Conservation (phyloP, 2,888 invertebrate species). For the Tuta absoluta region DNA sequence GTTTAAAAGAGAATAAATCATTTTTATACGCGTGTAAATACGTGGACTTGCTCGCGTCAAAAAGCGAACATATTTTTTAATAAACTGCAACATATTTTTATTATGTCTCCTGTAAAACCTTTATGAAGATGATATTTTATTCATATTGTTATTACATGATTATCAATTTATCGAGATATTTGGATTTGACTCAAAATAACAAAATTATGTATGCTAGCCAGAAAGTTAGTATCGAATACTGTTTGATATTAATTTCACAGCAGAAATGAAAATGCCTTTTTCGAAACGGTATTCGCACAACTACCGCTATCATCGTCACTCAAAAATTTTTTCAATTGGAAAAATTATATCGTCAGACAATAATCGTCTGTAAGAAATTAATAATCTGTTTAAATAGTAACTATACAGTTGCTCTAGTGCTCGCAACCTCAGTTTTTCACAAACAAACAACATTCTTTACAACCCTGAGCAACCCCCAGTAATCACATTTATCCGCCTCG, state of each 20-base stretch:
- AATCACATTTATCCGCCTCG: conserved; percentile 46
- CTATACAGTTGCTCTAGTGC: neutral
- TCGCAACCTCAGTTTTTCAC: conserved; percentile 38
- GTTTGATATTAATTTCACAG: neutral
- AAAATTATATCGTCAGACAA: no score
- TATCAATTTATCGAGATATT: neutral
- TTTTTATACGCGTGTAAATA: neutral
- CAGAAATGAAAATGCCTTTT: neutral
- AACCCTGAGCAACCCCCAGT: neutral
- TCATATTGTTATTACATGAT: neutral
- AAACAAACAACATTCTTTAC: conserved; percentile 16
- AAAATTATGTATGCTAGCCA: neutral
- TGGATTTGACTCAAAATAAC: neutral
- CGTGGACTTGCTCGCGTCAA: neutral
- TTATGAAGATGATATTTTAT: neutral
- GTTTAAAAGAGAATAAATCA: neutral
- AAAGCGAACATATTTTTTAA: neutral
- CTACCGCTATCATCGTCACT: no score
- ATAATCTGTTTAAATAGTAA: no score
- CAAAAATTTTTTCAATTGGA: no score
- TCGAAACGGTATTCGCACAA: neutral
- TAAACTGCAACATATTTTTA: neutral
- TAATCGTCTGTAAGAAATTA: no score
- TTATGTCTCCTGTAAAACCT: neutral
- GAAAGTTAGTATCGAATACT: neutral